Evolutionary conservation across 2,797 vertebrate species (phyloP), one percentile per base, ranked within the genome.

Genomic region (Catharus ustulatus): DNA sequence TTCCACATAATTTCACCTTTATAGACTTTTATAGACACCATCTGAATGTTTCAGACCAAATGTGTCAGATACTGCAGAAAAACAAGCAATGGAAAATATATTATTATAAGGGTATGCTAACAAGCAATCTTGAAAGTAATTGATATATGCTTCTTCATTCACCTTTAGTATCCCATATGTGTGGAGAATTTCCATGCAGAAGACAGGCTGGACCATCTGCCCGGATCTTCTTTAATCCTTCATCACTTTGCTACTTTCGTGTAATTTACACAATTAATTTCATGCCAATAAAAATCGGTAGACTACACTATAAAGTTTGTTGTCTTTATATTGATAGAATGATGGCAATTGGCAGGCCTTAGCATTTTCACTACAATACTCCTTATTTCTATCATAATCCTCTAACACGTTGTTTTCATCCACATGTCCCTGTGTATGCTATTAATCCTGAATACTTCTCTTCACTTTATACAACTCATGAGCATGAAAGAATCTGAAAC

Each of bases 41-140:
- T 86, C 34, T 68, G 43, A 86, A 68, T 38, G 26, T 64, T 90
- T 88, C 85, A 81, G 58, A 71, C 38, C 34, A 81, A 85, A 84
- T 23, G 3, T 40, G n/a, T 63, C 64, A 57, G 30, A 40, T 74
- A 29, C 21, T 67, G 29, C 21, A 72, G 64, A 59, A 67, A 74
- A 90, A 72, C 12, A 83, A 68, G 19, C 20, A 93, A 58, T 23
- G 46, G 58, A 61, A 90, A 84, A 52, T 13, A 54, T 67, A 69
- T 36, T 80, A 27, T 81, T 93, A 23, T 45, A 64, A 87, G 48
- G 9, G 3, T 64, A 67, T 61, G 26, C 68, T 91, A 90, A 86
- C 17, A 94, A 94, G 29, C 26, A 91, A 68, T 54, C 76, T 88
- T 84, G 76, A 81, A 87, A 81, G 13, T 84, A 93, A 91, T 84